Percentiles rank a stretch among this genome's conserved stretches.
Evolutionary conservation across 1,140 invertebrate genomes (phyloP).

Genomic region (Macrobrachium rosenbergii): DNA sequence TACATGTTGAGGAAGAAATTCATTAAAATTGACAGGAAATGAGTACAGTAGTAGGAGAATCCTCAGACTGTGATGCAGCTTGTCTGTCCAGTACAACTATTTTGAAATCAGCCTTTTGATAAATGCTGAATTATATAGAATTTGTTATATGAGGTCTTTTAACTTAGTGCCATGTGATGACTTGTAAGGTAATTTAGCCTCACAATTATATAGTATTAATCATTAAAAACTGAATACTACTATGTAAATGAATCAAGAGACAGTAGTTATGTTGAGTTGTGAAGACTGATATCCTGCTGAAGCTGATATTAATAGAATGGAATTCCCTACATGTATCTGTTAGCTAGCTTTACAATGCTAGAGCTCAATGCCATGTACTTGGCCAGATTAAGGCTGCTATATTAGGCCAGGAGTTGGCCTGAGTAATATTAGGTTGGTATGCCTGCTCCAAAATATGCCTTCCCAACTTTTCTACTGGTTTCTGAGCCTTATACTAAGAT

Average conservation of each 20-base stretch:
- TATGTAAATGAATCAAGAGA: no score
- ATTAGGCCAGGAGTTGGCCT: slow-evolving; percentile 34
- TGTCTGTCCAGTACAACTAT: slow-evolving; percentile 43
- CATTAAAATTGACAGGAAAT: slow-evolving; percentile 7
- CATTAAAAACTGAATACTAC: no score
- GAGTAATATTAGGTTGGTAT: slow-evolving; percentile 48
- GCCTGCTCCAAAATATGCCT: slow-evolving; percentile 49
- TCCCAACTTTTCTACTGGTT: slow-evolving; percentile 51
- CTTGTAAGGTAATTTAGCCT: no score
- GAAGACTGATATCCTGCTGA: background rate
- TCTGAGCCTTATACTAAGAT: slow-evolving; percentile 49
- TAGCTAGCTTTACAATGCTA: slow-evolving; percentile 43
- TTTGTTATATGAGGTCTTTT: background rate
- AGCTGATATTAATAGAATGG: slow-evolving; percentile 14
- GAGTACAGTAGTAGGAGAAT: slow-evolving; percentile 22
- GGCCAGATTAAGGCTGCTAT: slow-evolving; percentile 19
- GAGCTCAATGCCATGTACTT: slow-evolving; percentile 38
- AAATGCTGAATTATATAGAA: slow-evolving; percentile 14
- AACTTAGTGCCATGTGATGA: background rate
- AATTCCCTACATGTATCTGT: slow-evolving; percentile 42
- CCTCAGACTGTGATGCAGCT: slow-evolving; percentile 15
- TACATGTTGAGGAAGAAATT: slow-evolving; percentile 19
- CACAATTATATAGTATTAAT: no score
- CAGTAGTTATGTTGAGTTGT: no score
- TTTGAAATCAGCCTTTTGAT: slow-evolving; percentile 16